Conservation (phyloP, 2,113 vertebrate species). For the Corythoichthys intestinalis region DNA sequence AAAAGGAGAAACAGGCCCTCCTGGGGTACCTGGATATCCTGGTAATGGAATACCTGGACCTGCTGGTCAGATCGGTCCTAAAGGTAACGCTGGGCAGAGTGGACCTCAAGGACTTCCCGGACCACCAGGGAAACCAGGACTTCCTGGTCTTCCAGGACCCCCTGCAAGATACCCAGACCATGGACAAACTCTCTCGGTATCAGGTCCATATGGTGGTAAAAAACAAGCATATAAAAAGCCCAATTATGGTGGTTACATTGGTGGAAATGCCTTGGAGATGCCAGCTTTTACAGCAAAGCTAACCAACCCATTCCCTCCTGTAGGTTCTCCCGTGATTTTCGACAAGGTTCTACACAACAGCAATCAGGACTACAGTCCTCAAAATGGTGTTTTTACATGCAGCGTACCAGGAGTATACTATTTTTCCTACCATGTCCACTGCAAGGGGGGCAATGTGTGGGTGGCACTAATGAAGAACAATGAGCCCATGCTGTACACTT, state of each 20-base stretch:
- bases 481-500: slow-evolving; percentile 96
- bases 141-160: slow-evolving; percentile 70
- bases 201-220: slow-evolving; percentile 69
- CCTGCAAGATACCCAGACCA: slow-evolving; percentile 72
- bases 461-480: slow-evolving; percentile 94
- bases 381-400: slow-evolving; percentile 91
- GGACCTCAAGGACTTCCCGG: slow-evolving; percentile 67
- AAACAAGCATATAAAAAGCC: slow-evolving; percentile 79
- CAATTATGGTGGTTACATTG: slow-evolving; percentile 65
- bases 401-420: slow-evolving; percentile 93
- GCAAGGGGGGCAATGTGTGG: slow-evolving; percentile 95
- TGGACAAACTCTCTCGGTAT: slow-evolving; percentile 80
- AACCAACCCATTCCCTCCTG: slow-evolving; percentile 86
- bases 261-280: slow-evolving; percentile 75
- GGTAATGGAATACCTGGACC: slow-evolving; percentile 80
- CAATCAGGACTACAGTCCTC: slow-evolving; percentile 92
- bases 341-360: slow-evolving; percentile 93
- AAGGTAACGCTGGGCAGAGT: slow-evolving; percentile 63
- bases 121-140: slow-evolving; percentile 64
- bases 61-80: slow-evolving; percentile 80
- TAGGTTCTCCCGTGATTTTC: slow-evolving; percentile 88
- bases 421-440: slow-evolving; percentile 93
- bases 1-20: slow-evolving; percentile 64
- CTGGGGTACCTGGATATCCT: slow-evolving; percentile 80
- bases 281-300: slow-evolving; percentile 90